Percentiles rank a stretch among this genome's conserved stretches.
phyloP scores from a whole-genome alignment of 1,140 invertebrate species.

The Tachypleus tridentatus region DNA sequence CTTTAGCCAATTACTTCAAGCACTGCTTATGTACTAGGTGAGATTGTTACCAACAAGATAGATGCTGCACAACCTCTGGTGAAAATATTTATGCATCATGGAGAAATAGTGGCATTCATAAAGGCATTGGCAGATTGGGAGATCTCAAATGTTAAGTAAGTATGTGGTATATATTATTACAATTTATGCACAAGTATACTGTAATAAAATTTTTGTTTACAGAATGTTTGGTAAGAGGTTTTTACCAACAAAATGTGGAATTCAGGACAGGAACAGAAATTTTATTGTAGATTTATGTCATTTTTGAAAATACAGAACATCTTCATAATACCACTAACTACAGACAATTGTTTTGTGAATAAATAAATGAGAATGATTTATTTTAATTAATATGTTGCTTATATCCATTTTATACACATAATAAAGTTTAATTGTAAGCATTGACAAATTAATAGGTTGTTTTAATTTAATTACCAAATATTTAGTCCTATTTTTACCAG shows the following conservation, averaged over 20 bases:
- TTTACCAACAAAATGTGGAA: background rate
- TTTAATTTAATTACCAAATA: too few relatives aligned
- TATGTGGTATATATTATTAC: constrained; percentile 22
- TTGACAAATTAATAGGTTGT: too few relatives aligned
- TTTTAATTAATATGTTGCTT: too few relatives aligned
- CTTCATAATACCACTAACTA: too few relatives aligned
- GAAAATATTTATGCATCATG: constrained; percentile 66
- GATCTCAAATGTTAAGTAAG: constrained; percentile 74
- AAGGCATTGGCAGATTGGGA: constrained; percentile 66
- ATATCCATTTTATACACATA: too few relatives aligned
- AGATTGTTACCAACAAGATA: constrained; percentile 68
- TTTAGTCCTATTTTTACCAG: too few relatives aligned
- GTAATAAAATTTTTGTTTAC: background rate
- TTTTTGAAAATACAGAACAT: too few relatives aligned
- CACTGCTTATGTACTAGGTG: constrained; percentile 71
- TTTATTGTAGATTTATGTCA: background rate
- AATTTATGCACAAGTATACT: background rate
- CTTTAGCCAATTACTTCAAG: constrained; percentile 67
- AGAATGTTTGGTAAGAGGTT: background rate
- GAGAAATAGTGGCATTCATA: constrained; percentile 68
- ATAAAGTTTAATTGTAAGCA: too few relatives aligned
- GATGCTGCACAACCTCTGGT: constrained; percentile 77
- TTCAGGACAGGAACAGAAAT: background rate
- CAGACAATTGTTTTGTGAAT: too few relatives aligned
- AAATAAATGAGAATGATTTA: too few relatives aligned